Evolutionary conservation across 2,113 vertebrate species (phyloP).

Genomic region (Cettia cetti): DNA sequence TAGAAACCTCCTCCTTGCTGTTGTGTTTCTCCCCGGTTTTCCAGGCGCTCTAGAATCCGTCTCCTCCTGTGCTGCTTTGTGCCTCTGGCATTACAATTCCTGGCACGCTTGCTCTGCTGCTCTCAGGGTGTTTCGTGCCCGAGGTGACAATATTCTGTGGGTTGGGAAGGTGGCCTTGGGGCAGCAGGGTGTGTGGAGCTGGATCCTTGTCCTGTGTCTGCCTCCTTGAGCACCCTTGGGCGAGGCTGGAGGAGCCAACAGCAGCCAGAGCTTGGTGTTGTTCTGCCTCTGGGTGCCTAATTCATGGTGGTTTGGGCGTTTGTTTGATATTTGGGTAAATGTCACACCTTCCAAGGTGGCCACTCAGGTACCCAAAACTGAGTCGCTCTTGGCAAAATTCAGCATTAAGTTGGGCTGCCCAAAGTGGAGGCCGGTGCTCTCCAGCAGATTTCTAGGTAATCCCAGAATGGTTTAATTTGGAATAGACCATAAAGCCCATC

Average conservation of each 20-base stretch:
- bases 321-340: neutral
- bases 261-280: neutral
- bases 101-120: fast-evolving
- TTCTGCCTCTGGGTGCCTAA: neutral
- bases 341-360: neutral
- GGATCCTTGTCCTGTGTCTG: neutral
- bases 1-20: neutral
- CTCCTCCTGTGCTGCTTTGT: neutral
- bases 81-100: neutral
- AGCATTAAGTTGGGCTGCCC: neutral
- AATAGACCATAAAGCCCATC: neutral
- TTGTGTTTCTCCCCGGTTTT: neutral
- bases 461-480: neutral
- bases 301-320: fast-evolving
- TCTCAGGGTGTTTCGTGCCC: neutral
- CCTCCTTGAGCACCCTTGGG: neutral
- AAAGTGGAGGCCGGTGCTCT: neutral
- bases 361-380: neutral
- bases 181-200: neutral
- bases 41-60: neutral
- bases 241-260: neutral
- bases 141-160: fast-evolving
- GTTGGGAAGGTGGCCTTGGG: neutral
- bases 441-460: neutral
- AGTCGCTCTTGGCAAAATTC: neutral